Base-by-base conservation (phyloP, 2,113 vertebrate genomes). In the Plestiodon gilberti region DNA sequence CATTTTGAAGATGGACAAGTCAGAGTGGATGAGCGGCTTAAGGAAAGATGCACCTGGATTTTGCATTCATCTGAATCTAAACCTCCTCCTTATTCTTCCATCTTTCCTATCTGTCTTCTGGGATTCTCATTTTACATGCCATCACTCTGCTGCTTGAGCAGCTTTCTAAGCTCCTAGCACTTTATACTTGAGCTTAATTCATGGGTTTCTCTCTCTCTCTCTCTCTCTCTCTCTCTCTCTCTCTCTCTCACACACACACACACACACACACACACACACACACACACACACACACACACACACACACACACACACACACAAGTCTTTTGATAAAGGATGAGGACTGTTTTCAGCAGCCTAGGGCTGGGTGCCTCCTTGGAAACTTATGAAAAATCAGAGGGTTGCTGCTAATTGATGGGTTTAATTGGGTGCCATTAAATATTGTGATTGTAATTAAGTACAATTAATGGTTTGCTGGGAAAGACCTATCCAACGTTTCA, bases 1-100 rank as follows among this genome's bases (percentile, higher is more conserved):
- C 55, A 55, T 85, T 86, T 70, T 82, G 73, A 81, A 87, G 18
- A 61, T 52, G 40, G 48, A 87, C 86, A 57, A 78, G 83, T 78
- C 43, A 40, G 78, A 87, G 3, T 0, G 3, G 76, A 0, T 81
- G 76, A 81, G 71, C 38, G 48, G 73, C 81, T 91, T 81, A 30
- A 9, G 28, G 59, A 43, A 85, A 89, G 38, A 64, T 67, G 40
- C 28, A 80, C n/a, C 89, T 89, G 25, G 3, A 65, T n/a, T 71
- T 23, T 43, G 59, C 30, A 62, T 76, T 62, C 71, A 78, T 88
- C 90, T 67, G 48, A 89, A 87, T 57, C 73, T 69, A 0, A 69
- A 48, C 14, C 6, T 74, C 0, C 8, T 5, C 48, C 38, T 84
- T 90, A 70, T 35, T 61, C 83, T n/a, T 87, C n/a, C 33, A 59